Conservation (phyloP, 2,113 vertebrate genomes). For the Stomatorhinus ivindoensis region DNA sequence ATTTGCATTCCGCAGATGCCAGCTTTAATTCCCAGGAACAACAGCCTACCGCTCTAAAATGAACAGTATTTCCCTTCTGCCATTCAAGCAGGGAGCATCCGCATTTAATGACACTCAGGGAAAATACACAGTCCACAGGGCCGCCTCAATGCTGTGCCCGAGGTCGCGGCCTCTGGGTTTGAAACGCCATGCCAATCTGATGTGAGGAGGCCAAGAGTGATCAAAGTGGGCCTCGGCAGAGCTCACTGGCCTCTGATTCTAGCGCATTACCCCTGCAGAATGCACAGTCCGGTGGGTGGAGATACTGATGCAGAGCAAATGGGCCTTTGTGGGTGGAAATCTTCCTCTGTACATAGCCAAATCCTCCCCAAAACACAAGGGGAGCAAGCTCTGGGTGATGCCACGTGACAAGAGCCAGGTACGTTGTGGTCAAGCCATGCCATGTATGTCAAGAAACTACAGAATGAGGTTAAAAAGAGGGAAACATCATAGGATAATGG, state of each 20-base stretch:
- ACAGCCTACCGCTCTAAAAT: constrained; percentile 80
- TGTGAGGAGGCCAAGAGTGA: constrained; percentile 85
- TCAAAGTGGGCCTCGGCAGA: constrained; percentile 84
- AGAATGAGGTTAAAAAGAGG: neutral
- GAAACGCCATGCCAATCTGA: constrained; percentile 94
- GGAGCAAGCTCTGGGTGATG: constrained; percentile 42
- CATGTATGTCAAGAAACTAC: neutral
- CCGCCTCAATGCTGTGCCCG: constrained; percentile 65
- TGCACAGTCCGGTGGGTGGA: constrained; percentile 67
- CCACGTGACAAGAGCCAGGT: neutral
- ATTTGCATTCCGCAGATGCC: constrained; percentile 80
- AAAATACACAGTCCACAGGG: constrained; percentile 80
- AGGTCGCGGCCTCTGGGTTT: constrained; percentile 76
- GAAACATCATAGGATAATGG: neutral
- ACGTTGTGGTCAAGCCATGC: neutral
- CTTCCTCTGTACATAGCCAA: constrained; percentile 38
- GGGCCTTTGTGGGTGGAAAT: constrained; percentile 65
- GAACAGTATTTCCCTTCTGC: constrained; percentile 94
- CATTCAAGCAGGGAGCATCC: constrained; percentile 79
- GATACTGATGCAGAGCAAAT: constrained; percentile 82
- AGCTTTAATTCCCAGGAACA: constrained; percentile 76
- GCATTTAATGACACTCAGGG: constrained; percentile 88
- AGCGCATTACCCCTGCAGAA: constrained; percentile 73
- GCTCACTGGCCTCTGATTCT: constrained; percentile 69
- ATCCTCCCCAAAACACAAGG: constrained; percentile 11